phyloP scores from a whole-genome alignment of 2,113 vertebrate genomes.

The Bambusicola thoracicus region DNA sequence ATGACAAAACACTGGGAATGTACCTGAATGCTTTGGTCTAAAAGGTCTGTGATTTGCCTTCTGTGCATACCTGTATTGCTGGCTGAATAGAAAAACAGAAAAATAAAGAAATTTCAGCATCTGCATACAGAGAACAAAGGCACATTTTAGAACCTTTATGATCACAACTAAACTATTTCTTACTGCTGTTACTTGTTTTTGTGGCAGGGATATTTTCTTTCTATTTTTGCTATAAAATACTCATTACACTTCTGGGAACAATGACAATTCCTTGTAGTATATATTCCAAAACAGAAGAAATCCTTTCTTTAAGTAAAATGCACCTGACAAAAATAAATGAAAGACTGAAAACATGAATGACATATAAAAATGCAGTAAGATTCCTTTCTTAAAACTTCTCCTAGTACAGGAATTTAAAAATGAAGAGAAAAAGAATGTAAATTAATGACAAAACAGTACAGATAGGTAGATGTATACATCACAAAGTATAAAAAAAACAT shows the following conservation, averaged over 20 bases:
- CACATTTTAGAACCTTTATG: not conserved
- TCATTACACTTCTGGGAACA: not conserved
- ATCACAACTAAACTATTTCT: not conserved
- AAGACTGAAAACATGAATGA: not conserved
- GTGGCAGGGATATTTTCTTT: not conserved
- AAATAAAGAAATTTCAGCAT: not conserved
- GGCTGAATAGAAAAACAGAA: slow-evolving; percentile 76
- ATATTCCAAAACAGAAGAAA: not conserved
- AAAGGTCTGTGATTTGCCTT: slow-evolving; percentile 94
- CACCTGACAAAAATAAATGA: slow-evolving; percentile 20
- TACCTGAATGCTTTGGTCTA: slow-evolving; percentile 97
- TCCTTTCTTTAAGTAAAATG: slow-evolving; percentile 9
- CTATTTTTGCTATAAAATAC: not conserved
- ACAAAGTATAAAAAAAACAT: not conserved
- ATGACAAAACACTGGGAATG: slow-evolving; percentile 95
- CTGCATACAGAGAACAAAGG: not conserved
- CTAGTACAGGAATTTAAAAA: not conserved
- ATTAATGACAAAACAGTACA: not conserved
- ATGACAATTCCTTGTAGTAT: not conserved
- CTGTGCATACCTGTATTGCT: slow-evolving; percentile 89
- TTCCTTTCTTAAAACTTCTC: not conserved
- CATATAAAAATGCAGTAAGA: not conserved
- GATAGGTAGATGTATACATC: not conserved
- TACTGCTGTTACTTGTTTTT: not conserved
- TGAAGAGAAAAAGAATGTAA: not conserved